These are phyloP conservation scores for Dicentrarchus labrax DNA, from an alignment of 2,113 vertebrate species.

Conservation along the genomic window DNA sequence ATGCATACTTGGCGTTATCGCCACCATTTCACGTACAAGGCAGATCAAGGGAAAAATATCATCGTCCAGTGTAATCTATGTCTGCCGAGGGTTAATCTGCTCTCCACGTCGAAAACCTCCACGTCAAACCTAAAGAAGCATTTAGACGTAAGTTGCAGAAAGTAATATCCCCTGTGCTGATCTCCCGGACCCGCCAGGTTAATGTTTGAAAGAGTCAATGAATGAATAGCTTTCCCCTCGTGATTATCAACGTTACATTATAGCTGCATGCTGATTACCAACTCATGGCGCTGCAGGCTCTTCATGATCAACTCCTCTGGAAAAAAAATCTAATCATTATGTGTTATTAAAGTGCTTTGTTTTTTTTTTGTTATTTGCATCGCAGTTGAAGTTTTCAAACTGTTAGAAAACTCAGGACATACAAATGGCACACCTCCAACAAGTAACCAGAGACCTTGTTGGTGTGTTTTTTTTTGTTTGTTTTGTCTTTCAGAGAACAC, in stretches of 20 bases:
- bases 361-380: background rate
- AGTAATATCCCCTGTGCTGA: background rate
- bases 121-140: constrained; percentile 85
- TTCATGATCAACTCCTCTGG: background rate
- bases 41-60: constrained; percentile 83
- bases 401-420: background rate
- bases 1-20: constrained; percentile 82
- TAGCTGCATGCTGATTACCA: constrained; percentile 41
- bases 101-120: constrained; percentile 82
- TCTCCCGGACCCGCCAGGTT: constrained; percentile 8
- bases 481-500: constrained; percentile 78
- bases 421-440: background rate
- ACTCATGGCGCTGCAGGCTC: constrained; percentile 48
- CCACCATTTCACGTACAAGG: constrained; percentile 85
- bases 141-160: constrained; percentile 77
- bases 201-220: constrained; percentile 61
- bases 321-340: background rate
- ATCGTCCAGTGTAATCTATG: constrained; percentile 85
- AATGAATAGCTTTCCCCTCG: constrained; percentile 44
- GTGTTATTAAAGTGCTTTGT: background rate
- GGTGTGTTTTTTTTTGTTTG: background rate
- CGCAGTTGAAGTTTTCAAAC: constrained; percentile 42
- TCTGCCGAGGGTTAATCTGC: constrained; percentile 80
- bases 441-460: background rate
- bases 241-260: constrained; percentile 60